Conservation (phyloP, 2,113 vertebrate genomes). For the Colius striatus region DNA sequence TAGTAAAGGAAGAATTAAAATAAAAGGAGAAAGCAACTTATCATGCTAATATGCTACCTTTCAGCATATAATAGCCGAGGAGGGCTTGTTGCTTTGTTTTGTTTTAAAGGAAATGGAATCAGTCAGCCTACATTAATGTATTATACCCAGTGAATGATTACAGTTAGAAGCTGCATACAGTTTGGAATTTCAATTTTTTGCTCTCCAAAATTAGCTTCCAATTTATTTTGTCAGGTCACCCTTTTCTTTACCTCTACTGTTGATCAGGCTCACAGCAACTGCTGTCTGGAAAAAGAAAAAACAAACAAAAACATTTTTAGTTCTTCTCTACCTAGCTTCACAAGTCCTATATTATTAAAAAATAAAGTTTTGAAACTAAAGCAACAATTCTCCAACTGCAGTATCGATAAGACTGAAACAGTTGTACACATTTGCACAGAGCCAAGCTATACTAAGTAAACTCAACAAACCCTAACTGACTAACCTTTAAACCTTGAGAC, state of each 20-base stretch:
- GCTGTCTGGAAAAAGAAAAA: background rate
- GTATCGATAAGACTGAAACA: background rate
- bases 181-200: constrained; percentile 57
- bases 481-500: background rate
- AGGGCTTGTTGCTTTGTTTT: background rate
- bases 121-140: constrained; percentile 15
- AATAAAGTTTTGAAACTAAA: background rate
- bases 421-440: background rate
- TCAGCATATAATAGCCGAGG: background rate
- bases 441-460: background rate
- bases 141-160: constrained; percentile 44
- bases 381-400: background rate
- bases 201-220: constrained; percentile 60
- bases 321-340: background rate
- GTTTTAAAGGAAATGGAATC: constrained; percentile 33
- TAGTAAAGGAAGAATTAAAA: background rate
- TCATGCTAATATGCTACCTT: background rate
- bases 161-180: constrained; percentile 13
- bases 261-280: constrained; percentile 3
- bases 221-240: constrained; percentile 47
- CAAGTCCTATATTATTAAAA: background rate
- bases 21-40: background rate
- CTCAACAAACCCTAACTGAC: background rate
- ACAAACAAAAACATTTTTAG: background rate
- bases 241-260: constrained; percentile 25